Evolutionary conservation across 2,797 vertebrate species (phyloP), one percentile per base, ranked within the genome.

Genomic region (Lagorchestes hirsutus): DNA sequence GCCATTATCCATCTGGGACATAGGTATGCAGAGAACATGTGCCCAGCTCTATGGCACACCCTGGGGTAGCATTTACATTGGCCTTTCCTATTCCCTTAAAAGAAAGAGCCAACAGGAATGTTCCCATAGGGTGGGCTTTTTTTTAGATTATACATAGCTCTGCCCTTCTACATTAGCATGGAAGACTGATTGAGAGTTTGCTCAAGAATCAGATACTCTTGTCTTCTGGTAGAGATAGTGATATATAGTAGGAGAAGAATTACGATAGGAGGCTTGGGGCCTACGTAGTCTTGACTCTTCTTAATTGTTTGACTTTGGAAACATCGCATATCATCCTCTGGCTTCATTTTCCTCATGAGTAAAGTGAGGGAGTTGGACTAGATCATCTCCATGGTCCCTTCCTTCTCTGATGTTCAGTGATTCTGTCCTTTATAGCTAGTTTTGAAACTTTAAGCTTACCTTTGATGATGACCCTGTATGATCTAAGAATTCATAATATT

Each of bases 311-410:
- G 94, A 50, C 74, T 92, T 55, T 29, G 34, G 92, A 6, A 0
- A 91, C 34, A 22, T 90, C 59, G 46, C 22, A 46, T 46, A 46
- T 34, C 12, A 46, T n/a, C 28, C 31, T 87, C 91, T 90, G 56
- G 52, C 55, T 34, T 34, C 82, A 22, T 97, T 95, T 93, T 82
- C 40, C 18, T 82, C 74, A 22, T 93, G 58, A 46, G 27, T 40
- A n/a, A 93, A 94, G 24, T 55, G 54, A n/a, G 52, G 10, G 27
- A 28, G 29, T 74, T 94, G 74, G 87, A 28, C 59, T 91, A 67
- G 54, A 31, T 50, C 46, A 82, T 56, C 50, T 28, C 14, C 29
- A 1, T 54, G 6, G 0, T 29, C 31, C 59, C 91, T 90, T 82
- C 62, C 54, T 82, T 55, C 13, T 91, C 34, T 93, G 14, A 90